These are phyloP conservation scores for Seriola aureovittata DNA, from an alignment of 2,113 vertebrate genomes.

Conservation along the genomic window DNA sequence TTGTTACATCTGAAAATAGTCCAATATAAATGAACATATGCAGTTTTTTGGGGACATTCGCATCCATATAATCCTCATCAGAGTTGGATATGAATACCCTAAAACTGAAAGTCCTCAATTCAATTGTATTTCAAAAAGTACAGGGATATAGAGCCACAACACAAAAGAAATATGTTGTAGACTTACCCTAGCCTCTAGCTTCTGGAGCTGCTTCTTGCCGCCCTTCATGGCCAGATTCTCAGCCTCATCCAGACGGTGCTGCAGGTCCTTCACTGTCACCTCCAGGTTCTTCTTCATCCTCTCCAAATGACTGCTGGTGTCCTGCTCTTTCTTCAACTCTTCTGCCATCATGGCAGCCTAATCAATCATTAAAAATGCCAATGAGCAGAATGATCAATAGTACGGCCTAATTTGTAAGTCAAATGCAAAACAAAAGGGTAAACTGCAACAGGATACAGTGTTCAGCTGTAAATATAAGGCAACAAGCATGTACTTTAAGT, in stretches of 20 bases:
- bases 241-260: constrained; percentile 92
- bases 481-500: too few species aligned
- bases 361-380: neutral
- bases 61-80: neutral
- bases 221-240: constrained; percentile 89
- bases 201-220: constrained; percentile 87
- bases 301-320: constrained; percentile 92
- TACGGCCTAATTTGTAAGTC: neutral
- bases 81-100: neutral
- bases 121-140: neutral
- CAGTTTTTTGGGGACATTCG: neutral
- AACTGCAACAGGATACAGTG: too few species aligned
- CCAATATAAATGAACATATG: neutral
- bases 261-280: constrained; percentile 84
- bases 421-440: neutral
- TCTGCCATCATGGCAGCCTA: constrained; percentile 91
- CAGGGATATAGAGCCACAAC: neutral
- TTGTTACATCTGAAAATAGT: neutral
- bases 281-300: constrained; percentile 98
- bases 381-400: neutral
- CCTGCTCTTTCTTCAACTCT: constrained; percentile 93
- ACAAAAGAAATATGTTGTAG: neutral
- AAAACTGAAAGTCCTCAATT: neutral
- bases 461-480: too few species aligned
- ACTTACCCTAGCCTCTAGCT: constrained; percentile 84